Evolutionary conservation across 2,797 vertebrate species (phyloP), one percentile per base, ranked within the genome.

Genomic region (Sebastes steindachneri): DNA sequence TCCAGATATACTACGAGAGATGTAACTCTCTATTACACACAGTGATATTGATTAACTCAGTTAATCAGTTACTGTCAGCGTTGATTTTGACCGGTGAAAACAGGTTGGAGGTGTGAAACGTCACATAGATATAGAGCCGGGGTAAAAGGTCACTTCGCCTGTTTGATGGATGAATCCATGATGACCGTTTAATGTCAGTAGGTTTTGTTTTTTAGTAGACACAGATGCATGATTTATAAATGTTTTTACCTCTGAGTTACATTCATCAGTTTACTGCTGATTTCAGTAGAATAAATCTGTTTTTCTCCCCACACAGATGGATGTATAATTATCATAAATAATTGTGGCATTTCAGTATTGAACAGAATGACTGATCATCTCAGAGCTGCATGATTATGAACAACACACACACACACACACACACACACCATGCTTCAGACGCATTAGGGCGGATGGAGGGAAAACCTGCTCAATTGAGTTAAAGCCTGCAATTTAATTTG

Each of bases 401-500:
- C 53, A 54, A 57, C 54, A 31, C 8, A 31, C 29, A 31, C 29
- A 31, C 29, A 54, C 68, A 12, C 55, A 75, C 77, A 80, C 55
- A 12, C 55, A 75, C 77, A 80, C 55, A 75, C 70, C 41, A 75
- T 0, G 65, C 66, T 59, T 78, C 48, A 80, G 75, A 80, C 57
- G 66, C 77, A 90, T 81, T 58, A 76, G 48, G 59, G 51, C 33
- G 70, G 81, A 83, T 86, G 84, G 78, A 88, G 82, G 68, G 25
- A 88, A 90, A 84, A 33, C 77, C 85, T 77, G 60, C 75, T 81
- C 68, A 83, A 93, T 87, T 88, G 66, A 92, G 88, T 93, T 93
- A 92, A 85, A 86, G 26, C 45, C 58, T 89, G 45, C 81, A 93
- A 93, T 92, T 92, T 65, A 72, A 93, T 95, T 91, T 84, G 28